phyloP scores from a whole-genome alignment of 1,140 invertebrate genomes.

The Streblospio benedicti region DNA sequence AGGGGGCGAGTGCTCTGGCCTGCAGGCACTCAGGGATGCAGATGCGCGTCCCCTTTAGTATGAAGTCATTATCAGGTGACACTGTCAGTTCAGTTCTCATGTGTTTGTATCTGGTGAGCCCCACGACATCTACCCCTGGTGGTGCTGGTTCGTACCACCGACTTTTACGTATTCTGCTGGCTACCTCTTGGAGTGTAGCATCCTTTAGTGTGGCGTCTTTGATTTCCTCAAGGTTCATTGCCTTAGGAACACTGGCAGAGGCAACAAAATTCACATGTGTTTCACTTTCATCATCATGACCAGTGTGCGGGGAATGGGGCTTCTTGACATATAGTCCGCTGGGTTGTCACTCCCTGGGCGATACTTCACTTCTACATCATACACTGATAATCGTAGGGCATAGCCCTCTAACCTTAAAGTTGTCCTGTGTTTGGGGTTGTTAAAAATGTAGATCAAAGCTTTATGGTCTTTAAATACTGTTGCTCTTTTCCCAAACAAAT shows the following conservation, averaged over 20 bases:
- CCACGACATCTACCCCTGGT: neutral
- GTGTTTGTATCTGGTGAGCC: neutral
- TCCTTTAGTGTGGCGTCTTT: neutral
- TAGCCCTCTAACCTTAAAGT: too few relatives aligned
- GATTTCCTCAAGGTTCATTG: neutral
- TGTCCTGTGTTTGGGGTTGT: too few relatives aligned
- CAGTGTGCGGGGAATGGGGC: too few relatives aligned
- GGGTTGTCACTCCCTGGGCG: neutral
- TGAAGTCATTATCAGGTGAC: neutral
- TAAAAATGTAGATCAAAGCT: too few relatives aligned
- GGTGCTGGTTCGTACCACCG: neutral
- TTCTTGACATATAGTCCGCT: conserved; percentile 6
- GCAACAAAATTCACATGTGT: too few relatives aligned
- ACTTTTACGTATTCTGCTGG: neutral
- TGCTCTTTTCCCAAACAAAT: too few relatives aligned
- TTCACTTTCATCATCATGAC: too few relatives aligned
- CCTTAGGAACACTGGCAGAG: too few relatives aligned
- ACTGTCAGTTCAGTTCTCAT: neutral
- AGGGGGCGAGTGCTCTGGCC: conserved; percentile 8
- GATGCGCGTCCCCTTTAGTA: neutral
- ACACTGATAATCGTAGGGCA: too few relatives aligned
- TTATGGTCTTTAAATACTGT: too few relatives aligned
- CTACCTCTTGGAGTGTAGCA: neutral
- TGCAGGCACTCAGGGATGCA: conserved; percentile 14
- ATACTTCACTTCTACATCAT: too few relatives aligned